Base-by-base conservation (phyloP, 2,113 vertebrate species). In the Aegotheles bennettii region DNA sequence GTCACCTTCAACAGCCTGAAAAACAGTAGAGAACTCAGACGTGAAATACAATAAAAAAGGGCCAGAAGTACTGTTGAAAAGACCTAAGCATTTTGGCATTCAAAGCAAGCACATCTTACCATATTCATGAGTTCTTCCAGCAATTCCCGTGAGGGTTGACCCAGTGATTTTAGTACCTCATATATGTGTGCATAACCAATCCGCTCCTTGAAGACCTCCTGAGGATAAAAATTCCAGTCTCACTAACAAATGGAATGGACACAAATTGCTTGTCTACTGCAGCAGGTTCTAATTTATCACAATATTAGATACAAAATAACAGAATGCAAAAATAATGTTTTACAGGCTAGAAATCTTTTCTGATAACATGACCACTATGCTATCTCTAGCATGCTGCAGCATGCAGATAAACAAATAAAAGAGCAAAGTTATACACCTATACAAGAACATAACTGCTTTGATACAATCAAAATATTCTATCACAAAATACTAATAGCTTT, bases 111-210 rank as follows among this genome's bases (percentile, higher is more conserved):
- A 61, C 35, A 51, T 57, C 97, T 99, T 92, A 99, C 99, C 99
- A 99, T 99, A 96, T 99, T 99, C 99, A 99, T 99, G 89, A 99
- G 98, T 96, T 99, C 99, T 97, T 99, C 99, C 90, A 99, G 98
- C 45, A 99, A 97, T 61, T 98, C 98, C 60, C 98, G 91, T 43
- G 99, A 98, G 0, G 99, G 99, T 25, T 99, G 99, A 78, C 99
- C 99, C 43, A 99, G 97, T 2, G 99, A 99, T 87, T 99, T 98
- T 51, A 99, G 98, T 87, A 99, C 99, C 95, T 99, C 99, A 56
- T 98, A 99, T 94, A 99, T 97, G 89, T 99, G 99, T 64, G 98
- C 98, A 92, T 99, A 99, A 69, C 99, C 99, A 91, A 99, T 99
- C 90, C 99, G 98, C 97, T 99, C 99, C 96, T 99, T 99, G 97